phyloP scores from a whole-genome alignment of 2,113 vertebrate genomes.

The Glaucomys volans region DNA sequence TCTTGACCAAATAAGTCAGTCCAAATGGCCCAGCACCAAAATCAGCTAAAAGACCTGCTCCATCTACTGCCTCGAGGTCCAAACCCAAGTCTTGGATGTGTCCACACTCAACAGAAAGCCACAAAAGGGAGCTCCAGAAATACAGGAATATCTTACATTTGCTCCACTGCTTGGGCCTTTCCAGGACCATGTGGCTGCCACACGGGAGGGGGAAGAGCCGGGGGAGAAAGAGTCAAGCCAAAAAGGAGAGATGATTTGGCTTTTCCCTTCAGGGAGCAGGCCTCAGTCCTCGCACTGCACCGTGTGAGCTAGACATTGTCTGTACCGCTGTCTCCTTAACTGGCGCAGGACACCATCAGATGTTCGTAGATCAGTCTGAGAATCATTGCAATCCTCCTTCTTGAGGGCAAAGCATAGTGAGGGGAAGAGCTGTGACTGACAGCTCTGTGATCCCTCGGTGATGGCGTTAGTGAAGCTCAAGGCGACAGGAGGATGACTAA shows the following conservation, averaged over 20 bases:
- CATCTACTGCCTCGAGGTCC: slow-evolving; percentile 68
- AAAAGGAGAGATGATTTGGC: slow-evolving; percentile 55
- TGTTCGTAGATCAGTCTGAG: not conserved
- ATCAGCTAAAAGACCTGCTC: slow-evolving; percentile 76
- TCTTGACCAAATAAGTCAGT: slow-evolving; percentile 73
- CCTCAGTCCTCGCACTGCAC: not conserved
- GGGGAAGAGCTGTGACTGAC: not conserved
- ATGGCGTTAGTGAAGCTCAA: not conserved
- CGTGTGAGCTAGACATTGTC: slow-evolving; percentile 7
- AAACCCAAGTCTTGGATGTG: slow-evolving; percentile 78
- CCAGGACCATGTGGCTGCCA: slow-evolving; percentile 80
- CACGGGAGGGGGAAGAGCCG: slow-evolving; percentile 57
- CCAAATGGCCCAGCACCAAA: slow-evolving; percentile 79
- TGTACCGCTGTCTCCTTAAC: not conserved
- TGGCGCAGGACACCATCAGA: not conserved
- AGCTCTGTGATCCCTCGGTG: not conserved
- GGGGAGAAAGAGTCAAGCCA: slow-evolving; percentile 44
- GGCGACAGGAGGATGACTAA: not conserved
- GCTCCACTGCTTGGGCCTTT: slow-evolving; percentile 64
- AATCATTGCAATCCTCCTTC: not conserved
- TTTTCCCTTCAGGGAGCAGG: slow-evolving; percentile 42
- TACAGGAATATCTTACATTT: slow-evolving; percentile 72
- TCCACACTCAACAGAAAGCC: slow-evolving; percentile 78
- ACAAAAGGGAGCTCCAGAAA: slow-evolving; percentile 76
- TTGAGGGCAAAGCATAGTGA: not conserved